A percentile compares a stretch with the other conserved stretches of the same genome.
phyloP scores from a whole-genome alignment of 2,113 vertebrate genomes.

The Rhagologus leucostigma region DNA sequence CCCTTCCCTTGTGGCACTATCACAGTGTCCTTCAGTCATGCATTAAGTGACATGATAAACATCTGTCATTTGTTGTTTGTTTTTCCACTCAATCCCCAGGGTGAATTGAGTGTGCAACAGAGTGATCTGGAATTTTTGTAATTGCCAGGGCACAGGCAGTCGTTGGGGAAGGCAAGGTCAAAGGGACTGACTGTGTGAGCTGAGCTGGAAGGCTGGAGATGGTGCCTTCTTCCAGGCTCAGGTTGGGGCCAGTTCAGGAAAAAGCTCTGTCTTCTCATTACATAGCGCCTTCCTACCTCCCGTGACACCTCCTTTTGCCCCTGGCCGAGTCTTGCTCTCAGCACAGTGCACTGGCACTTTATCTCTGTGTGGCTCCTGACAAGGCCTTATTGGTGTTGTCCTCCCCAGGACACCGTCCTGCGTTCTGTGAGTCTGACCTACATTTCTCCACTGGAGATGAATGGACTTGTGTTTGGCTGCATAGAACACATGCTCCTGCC shows the following conservation, averaged over 20 bases:
- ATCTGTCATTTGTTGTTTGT: slow-evolving; percentile 24
- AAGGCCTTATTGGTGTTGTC: background rate
- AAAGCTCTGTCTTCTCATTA: background rate
- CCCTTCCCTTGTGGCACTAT: background rate
- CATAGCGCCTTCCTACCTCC: background rate
- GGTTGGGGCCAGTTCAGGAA: background rate
- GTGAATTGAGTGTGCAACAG: background rate
- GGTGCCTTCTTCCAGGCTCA: background rate
- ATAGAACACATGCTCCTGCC: background rate
- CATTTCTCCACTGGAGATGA: background rate
- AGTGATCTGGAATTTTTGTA: background rate
- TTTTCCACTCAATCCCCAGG: background rate
- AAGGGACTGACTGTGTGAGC: background rate
- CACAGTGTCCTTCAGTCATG: background rate
- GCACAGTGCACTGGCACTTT: background rate
- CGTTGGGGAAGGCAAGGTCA: background rate
- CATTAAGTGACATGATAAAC: background rate
- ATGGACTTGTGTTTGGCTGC: background rate
- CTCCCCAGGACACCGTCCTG: background rate
- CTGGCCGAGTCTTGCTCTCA: background rate
- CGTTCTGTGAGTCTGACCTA: background rate
- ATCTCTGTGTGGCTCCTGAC: background rate
- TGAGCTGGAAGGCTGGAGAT: background rate
- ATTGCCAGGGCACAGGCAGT: background rate
- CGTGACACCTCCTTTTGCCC: background rate